Base-by-base conservation (phyloP, 2,113 vertebrate genomes). In the Amblyopsis rosae region DNA sequence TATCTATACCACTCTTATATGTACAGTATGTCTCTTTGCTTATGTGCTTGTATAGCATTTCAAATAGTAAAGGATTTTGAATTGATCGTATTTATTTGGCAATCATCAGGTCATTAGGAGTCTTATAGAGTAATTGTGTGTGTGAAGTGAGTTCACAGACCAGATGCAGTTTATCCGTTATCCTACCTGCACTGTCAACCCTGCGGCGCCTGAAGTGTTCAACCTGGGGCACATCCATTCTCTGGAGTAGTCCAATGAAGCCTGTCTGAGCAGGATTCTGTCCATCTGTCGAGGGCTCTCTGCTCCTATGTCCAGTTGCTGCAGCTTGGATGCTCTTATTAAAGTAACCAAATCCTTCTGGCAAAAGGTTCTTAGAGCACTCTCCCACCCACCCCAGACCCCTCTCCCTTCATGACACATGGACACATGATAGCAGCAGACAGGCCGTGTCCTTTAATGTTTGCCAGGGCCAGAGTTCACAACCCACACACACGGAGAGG, bases 121-220 rank as follows among this genome's bases (percentile, higher is more conserved):
- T 55, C n/a, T n/a, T 55, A 16, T 55, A 6, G 15, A 11, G 19
- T 32, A 59, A 32, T 2, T 26, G 26, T 26, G 26, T 3, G 2
- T 26, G 26, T 26, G 35, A 41, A 46, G 16, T 53, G 59, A 49
- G 55, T 69, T 7, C 41, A 48, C 15, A n/a, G 46, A 74, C 64
- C 47, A 62, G 57, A 62, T 5, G 62, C 11, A 16, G 41, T 16
- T 26, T 46, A 11, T 15, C 12, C 12, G 51, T 9, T 12, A 11
- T 53, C 90, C 92, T 82, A 92, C 92, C 90, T 84, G 89, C 79
- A 19, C 87, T 92, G 83, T 93, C 89, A 74, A 79, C 85, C 32
- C 86, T 80, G 67, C 55, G 73, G 7, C 59, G 79, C 57, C 58
- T 82, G 53, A 71, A 1, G 2, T 73, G 59, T 64, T 91, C 90